These are phyloP conservation scores for Stramonita haemastoma DNA, from an alignment of 2,888 invertebrate species.

Conservation along the genomic window DNA sequence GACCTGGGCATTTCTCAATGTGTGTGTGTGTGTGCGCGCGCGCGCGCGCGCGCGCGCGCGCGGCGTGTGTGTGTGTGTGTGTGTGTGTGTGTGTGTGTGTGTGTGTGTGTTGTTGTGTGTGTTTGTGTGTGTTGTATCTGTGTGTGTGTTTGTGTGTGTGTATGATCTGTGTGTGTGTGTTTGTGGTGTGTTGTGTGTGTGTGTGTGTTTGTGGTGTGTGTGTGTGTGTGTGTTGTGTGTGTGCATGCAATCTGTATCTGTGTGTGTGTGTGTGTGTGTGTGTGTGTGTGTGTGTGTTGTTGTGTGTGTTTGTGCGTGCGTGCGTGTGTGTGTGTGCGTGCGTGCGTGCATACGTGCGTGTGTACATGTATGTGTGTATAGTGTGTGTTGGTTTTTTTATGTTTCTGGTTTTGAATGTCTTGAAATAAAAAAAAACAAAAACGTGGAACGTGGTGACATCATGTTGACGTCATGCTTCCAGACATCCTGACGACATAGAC, in stretches of 20 bases:
- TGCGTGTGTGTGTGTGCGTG: conserved; percentile 13
- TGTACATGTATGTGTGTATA: neutral
- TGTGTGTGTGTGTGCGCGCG: too few relatives aligned
- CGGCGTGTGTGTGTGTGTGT: neutral
- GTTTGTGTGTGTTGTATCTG: neutral
- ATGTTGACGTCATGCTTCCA: neutral
- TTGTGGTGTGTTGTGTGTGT: neutral
- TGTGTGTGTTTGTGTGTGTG: neutral
- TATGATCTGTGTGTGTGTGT: neutral
- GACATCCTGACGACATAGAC: conserved; percentile 48
- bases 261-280: conserved; percentile 3
- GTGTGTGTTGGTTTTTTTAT: too few relatives aligned
- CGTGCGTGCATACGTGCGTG: neutral
- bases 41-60: too few relatives aligned
- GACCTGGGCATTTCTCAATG: too few relatives aligned
- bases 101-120: neutral
- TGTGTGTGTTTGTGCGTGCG: neutral
- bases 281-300: neutral
- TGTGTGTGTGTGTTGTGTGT: neutral
- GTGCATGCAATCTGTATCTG: neutral
- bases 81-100: neutral
- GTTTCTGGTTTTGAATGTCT: too few relatives aligned
- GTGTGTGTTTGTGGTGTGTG: neutral
- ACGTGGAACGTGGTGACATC: too few relatives aligned
- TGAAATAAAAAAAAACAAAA: too few relatives aligned